phyloP scores from a whole-genome alignment of 1,140 invertebrate genomes.

The Asbolus verrucosus region DNA sequence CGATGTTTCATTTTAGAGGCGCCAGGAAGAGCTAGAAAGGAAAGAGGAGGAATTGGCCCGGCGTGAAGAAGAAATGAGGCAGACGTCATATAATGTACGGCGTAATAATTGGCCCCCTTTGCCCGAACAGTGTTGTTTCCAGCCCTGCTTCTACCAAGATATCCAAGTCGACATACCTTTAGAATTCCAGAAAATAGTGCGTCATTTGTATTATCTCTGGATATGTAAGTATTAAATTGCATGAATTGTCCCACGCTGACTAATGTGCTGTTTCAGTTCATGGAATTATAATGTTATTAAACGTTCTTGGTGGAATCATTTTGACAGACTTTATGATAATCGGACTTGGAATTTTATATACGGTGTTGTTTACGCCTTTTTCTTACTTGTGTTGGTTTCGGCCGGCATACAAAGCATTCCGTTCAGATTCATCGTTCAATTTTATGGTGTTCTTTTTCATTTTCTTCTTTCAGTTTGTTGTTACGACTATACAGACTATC shows the following conservation, averaged over 20 bases:
- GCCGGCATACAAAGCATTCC: conserved; percentile 78
- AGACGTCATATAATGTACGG: conserved; percentile 78
- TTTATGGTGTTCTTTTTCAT: conserved; percentile 99
- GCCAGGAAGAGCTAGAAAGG: conserved; percentile 87
- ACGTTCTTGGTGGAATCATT: conserved; percentile 86
- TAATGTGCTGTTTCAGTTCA: conserved; percentile 81
- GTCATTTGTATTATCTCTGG: conserved; percentile 96
- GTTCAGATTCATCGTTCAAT: conserved; percentile 98
- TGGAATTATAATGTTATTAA: conserved; percentile 84
- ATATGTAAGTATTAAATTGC: conserved; percentile 83
- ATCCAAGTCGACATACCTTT: conserved; percentile 99
- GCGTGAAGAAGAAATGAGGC: conserved; percentile 88
- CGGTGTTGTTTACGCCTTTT: conserved; percentile 93
- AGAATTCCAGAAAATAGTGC: conserved; percentile 96
- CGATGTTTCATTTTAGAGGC: conserved; percentile 67
- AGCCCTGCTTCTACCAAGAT: conserved; percentile 99
- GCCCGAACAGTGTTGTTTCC: conserved; percentile 90
- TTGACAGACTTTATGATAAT: conserved; percentile 83
- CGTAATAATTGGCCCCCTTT: conserved; percentile 99
- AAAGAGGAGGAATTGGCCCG: conserved; percentile 89
- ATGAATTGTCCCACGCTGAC: conserved; percentile 18
- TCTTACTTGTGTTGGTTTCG: conserved; percentile 97
- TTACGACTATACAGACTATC: conserved; percentile 88
- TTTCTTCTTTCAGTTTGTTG: conserved; percentile 97
- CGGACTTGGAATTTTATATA: conserved; percentile 90